phyloP scores from a whole-genome alignment of 2,797 vertebrate genomes.

The Platyrinchus mystaceus region DNA sequence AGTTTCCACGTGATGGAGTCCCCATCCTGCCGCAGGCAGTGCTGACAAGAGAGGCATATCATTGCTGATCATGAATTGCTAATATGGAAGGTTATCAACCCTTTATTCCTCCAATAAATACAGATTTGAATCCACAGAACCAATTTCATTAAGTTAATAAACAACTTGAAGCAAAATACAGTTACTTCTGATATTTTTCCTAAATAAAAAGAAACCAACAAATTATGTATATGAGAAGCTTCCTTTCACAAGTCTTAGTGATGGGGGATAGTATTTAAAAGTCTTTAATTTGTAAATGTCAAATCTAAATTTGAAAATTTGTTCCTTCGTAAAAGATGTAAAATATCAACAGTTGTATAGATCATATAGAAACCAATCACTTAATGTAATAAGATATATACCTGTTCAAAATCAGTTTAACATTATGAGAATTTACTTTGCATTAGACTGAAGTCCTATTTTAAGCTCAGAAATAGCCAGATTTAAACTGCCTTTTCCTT shows the following conservation, averaged over 20 bases:
- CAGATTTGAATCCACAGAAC: not conserved
- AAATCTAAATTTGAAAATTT: not conserved
- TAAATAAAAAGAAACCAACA: not conserved
- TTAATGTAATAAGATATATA: not conserved
- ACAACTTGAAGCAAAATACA: not conserved
- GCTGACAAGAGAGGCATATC: not conserved
- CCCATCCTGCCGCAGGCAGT: not conserved
- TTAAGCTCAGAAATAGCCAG: not conserved
- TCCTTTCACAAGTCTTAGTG: not conserved
- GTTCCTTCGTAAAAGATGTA: not conserved
- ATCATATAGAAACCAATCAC: not conserved
- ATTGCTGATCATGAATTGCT: not conserved
- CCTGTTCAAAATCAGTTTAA: not conserved
- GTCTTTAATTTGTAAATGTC: not conserved
- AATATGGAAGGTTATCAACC: not conserved
- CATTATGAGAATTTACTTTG: not conserved
- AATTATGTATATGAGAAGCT: not conserved
- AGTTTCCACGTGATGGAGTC: not conserved
- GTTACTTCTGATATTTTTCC: not conserved
- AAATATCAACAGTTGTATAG: not conserved
- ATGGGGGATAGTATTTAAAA: not conserved
- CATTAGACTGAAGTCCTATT: not conserved
- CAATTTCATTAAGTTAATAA: not conserved
- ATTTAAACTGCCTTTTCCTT: not conserved
- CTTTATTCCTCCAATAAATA: not conserved